A percentile compares a stretch with the other conserved stretches of the same genome.
Evolutionary conservation across 2,113 vertebrate species (phyloP).

Genomic region (Tupaia chinensis): DNA sequence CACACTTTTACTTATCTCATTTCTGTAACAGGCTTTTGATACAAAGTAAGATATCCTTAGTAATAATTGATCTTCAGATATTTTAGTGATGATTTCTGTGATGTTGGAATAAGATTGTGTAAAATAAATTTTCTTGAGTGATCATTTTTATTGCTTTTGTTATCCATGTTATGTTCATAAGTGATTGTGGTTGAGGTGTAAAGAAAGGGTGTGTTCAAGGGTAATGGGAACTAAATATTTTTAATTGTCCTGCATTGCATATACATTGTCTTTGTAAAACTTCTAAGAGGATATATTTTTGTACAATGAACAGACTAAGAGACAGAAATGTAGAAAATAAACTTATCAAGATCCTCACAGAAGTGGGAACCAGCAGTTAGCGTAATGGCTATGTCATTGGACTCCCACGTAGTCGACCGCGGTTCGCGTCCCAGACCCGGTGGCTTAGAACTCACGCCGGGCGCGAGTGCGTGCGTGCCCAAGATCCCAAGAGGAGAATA

Average conservation of each 20-base stretch:
- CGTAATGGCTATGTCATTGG: too few relatives aligned
- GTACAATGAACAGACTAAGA: background rate
- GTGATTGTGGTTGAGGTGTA: background rate
- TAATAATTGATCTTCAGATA: conserved; percentile 50
- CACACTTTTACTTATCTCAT: background rate
- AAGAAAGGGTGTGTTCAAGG: background rate
- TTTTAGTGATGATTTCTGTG: conserved; percentile 36
- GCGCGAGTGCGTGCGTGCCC: too few relatives aligned
- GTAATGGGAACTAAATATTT: background rate
- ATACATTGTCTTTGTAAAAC: background rate
- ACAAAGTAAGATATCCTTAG: conserved; percentile 50
- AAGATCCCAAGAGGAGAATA: too few relatives aligned
- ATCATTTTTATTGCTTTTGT: background rate
- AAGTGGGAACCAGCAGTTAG: too few relatives aligned
- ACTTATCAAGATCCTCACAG: background rate
- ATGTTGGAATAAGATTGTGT: background rate
- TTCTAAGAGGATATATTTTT: background rate
- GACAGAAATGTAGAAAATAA: background rate
- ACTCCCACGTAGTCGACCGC: too few relatives aligned
- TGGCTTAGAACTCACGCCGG: too few relatives aligned
- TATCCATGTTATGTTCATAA: background rate
- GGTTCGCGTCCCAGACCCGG: too few relatives aligned
- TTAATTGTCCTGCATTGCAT: background rate
- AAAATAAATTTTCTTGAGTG: conserved; percentile 21
- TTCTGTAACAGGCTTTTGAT: conserved; percentile 44